Evolutionary conservation across 2,113 vertebrate genomes (phyloP).

Genomic region (Climacteris rufus): DNA sequence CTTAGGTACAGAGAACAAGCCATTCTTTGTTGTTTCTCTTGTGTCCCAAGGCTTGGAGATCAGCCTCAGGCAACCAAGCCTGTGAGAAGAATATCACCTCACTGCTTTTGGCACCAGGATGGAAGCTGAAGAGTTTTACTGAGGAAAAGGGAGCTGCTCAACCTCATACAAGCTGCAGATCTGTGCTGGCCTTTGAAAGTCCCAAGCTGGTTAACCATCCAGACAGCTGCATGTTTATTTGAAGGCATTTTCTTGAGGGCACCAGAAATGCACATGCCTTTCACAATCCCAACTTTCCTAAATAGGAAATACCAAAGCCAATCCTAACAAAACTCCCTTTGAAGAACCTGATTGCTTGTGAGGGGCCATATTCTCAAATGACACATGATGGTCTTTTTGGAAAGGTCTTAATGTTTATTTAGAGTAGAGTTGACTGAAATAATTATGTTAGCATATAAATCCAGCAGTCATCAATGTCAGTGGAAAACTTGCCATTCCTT

Average conservation of each 20-base stretch:
- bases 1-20: neutral
- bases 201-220: neutral
- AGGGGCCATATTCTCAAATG: neutral
- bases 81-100: neutral
- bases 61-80: neutral
- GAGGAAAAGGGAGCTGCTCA: neutral
- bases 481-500: neutral
- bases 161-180: fast-evolving
- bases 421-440: neutral
- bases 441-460: neutral
- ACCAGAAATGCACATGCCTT: neutral
- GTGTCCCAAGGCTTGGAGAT: neutral
- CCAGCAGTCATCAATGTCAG: neutral
- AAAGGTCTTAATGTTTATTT: neutral
- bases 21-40: too few relatives aligned
- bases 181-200: neutral
- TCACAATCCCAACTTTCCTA: neutral
- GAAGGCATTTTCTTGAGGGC: neutral
- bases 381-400: fast-evolving
- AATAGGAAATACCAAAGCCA: neutral
- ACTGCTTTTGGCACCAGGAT: neutral
- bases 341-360: neutral
- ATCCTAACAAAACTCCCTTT: neutral
- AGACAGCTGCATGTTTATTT: neutral
- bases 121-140: neutral